A percentile compares a stretch with the other conserved stretches of the same genome.
Evolutionary conservation across 30 jellyfish, hydroid and myxozoan species (phyloP).

Genomic region (Turritopsis rubra): DNA sequence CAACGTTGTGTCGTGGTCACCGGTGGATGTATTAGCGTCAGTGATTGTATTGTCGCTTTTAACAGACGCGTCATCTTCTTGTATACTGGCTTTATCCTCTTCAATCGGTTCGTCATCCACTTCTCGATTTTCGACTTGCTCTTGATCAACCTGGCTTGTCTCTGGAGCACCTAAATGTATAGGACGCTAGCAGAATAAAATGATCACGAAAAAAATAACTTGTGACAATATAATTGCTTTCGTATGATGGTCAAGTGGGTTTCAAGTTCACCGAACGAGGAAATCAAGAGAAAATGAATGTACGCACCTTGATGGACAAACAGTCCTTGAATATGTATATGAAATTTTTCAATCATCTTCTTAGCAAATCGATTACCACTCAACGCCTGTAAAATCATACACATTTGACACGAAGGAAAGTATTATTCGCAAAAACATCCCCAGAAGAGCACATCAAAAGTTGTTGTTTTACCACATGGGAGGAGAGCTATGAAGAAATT

Average conservation of each 20-base stretch:
- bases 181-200: no score
- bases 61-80: not conserved
- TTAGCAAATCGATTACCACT: conserved; percentile 16
- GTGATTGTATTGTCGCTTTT: not conserved
- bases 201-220: no score
- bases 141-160: not conserved
- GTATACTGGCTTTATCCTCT: not conserved
- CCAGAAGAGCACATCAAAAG: no score
- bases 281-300: not conserved
- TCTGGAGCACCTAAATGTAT: not conserved
- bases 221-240: no score
- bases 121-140: not conserved
- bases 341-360: conserved; percentile 23
- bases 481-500: no score
- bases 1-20: not conserved
- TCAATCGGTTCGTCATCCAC: not conserved
- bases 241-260: no score
- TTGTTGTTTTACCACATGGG: no score
- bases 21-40: not conserved
- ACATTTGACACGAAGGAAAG: no score
- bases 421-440: no score
- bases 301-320: conserved; percentile 13
- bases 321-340: conserved; percentile 7
- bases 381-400: conserved; percentile 11
- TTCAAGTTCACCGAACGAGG: no score